Conservation (phyloP, 2,888 invertebrate genomes). For the Raillietiella orientalis region DNA sequence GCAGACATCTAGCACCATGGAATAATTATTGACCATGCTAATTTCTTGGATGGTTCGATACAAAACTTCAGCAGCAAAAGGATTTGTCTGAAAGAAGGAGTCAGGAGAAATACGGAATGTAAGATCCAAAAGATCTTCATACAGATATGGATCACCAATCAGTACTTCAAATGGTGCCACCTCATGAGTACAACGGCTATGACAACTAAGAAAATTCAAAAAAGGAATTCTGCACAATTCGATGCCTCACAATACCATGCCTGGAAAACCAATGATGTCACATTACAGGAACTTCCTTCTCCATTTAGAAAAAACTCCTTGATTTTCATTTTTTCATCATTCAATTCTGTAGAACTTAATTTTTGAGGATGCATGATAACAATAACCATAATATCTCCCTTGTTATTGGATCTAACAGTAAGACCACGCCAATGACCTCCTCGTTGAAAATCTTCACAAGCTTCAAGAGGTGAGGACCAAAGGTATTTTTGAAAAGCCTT, state of each 20-base stretch:
- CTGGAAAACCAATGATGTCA: constrained; percentile 35
- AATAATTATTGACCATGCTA: constrained; percentile 23
- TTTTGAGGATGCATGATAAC: constrained; percentile 44
- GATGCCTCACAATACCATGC: not conserved
- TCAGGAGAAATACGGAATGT: not conserved
- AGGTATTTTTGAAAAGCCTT: too few relatives aligned
- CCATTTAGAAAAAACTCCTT: constrained; percentile 26
- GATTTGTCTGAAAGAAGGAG: constrained; percentile 11
- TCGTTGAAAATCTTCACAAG: too few relatives aligned
- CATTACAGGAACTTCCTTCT: constrained; percentile 21
- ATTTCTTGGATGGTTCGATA: constrained; percentile 39
- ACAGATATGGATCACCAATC: not conserved
- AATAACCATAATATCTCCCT: constrained; percentile 48
- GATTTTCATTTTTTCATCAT: constrained; percentile 20
- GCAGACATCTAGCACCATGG: constrained; percentile 69
- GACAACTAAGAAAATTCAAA: not conserved
- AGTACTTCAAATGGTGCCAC: not conserved
- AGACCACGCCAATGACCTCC: constrained; percentile 70
- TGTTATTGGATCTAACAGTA: constrained; percentile 30
- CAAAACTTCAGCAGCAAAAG: constrained; percentile 24
- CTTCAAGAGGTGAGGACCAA: too few relatives aligned
- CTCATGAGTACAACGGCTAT: not conserved
- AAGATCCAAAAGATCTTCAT: not conserved
- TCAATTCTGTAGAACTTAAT: constrained; percentile 23
- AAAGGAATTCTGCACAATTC: not conserved